Percentiles rank a stretch among this genome's conserved stretches.
Conservation (phyloP, 2,113 vertebrate species). For the Oncorhynchus keta region DNA sequence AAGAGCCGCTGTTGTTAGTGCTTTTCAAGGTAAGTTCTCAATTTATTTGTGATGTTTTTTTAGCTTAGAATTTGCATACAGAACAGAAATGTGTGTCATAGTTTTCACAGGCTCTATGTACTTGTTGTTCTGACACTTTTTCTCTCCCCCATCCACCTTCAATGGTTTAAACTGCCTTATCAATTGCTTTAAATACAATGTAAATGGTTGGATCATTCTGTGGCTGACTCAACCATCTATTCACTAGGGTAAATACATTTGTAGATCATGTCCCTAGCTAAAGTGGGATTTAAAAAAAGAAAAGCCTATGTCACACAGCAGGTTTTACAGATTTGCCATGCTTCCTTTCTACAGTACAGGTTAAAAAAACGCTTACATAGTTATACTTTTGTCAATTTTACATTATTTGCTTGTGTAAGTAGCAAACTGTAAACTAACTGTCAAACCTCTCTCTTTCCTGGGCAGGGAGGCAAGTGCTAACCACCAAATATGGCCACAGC, state of each 20-base stretch:
- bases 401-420: not conserved
- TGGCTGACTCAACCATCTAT: too few species aligned
- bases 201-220: too few species aligned
- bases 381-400: too few species aligned
- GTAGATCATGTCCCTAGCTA: not conserved
- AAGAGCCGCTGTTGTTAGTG: not conserved
- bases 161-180: not conserved
- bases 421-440: not conserved
- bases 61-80: not conserved
- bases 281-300: not conserved
- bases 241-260: too few species aligned
- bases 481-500: constrained; percentile 81
- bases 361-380: not conserved
- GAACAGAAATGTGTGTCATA: not conserved
- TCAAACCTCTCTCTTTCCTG: constrained; percentile 24
- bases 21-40: not conserved
- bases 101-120: not conserved
- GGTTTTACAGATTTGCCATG: not conserved
- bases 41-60: not conserved
- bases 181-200: too few species aligned
- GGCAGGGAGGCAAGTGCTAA: constrained; percentile 59
- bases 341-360: not conserved
- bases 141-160: not conserved
- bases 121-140: not conserved
- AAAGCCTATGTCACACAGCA: not conserved